Base-by-base conservation (phyloP, 1,140 invertebrate genomes). In the Vanessa tameamea region DNA sequence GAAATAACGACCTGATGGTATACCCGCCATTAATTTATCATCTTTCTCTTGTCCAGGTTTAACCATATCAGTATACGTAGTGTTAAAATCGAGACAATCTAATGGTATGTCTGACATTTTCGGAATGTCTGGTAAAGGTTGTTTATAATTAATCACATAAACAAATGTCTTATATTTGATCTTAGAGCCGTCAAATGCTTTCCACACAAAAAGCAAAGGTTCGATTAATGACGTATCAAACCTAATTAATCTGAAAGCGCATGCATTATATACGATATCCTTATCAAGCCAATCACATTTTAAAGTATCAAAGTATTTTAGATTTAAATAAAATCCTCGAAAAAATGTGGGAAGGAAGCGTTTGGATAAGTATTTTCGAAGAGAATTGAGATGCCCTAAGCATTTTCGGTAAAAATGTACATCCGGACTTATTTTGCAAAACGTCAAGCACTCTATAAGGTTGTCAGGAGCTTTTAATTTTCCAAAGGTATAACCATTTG, bases 401-500 rank as follows among this genome's bases (percentile, higher is more conserved):
- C 93, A 94, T 77, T 87, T 83, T 63, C 78, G 85, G 59, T 86
- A 86, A 12, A 88, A 81, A 23, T 90, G 79, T 50, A 82, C 84
- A n/a, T 89, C 73, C n/a, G 91, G 85, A 71, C 93, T 93, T 9
- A 89, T 79, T 23, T 93, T 77, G 73, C 88, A 91, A 79, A 82
- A 87, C 13, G 88, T 82, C n/a, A 92, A 79, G 67, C 90, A 89
- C 37, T 86, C 83, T 12, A 78, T 76, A 16, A 92, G 63, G 72
- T 84, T 88, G 59, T 87, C 89, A 14, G 85, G 84, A 26, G 76
- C 72, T 48, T 81, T 82, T 26, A 87, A 73, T 69, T 86, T 91
- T n/a, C 93, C 93, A 81, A 93, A 94, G 23, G 81, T 53, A 69
- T 92, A 86, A 12, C 87, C 90, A 68, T 89, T 69, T 13, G 92